Evolutionary conservation across 2,797 vertebrate species (phyloP).

Genomic region (Myotis planiceps): DNA sequence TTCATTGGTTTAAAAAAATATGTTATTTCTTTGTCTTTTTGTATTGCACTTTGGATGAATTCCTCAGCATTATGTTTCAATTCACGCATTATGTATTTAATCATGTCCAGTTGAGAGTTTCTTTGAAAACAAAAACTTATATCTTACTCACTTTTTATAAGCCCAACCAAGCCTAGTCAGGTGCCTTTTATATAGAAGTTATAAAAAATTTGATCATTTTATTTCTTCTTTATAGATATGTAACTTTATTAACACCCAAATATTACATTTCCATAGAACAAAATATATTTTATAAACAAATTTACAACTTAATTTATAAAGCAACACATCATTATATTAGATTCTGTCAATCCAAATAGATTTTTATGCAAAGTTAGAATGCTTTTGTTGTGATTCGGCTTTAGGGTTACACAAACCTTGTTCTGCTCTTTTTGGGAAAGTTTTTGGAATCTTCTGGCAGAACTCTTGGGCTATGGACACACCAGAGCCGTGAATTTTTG

Average conservation of each 20-base stretch:
- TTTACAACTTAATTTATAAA: conserved; percentile 38
- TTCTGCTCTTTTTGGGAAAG: background rate
- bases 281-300: background rate
- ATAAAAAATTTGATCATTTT: background rate
- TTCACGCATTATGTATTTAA: background rate
- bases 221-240: background rate
- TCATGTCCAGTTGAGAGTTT: background rate
- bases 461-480: background rate
- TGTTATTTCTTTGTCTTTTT: conserved; percentile 1
- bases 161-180: background rate
- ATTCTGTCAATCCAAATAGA: background rate
- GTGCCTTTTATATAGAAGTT: background rate
- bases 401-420: background rate
- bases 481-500: background rate
- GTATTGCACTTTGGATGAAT: background rate
- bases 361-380: background rate
- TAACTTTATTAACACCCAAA: conserved; percentile 8
- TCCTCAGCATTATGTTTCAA: background rate
- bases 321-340: background rate
- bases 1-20: background rate
- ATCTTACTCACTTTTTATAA: background rate
- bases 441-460: background rate
- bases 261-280: background rate
- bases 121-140: conserved; percentile 10
- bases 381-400: background rate